Conservation (phyloP, 2,113 vertebrate species). For the Megalops atlanticus region DNA sequence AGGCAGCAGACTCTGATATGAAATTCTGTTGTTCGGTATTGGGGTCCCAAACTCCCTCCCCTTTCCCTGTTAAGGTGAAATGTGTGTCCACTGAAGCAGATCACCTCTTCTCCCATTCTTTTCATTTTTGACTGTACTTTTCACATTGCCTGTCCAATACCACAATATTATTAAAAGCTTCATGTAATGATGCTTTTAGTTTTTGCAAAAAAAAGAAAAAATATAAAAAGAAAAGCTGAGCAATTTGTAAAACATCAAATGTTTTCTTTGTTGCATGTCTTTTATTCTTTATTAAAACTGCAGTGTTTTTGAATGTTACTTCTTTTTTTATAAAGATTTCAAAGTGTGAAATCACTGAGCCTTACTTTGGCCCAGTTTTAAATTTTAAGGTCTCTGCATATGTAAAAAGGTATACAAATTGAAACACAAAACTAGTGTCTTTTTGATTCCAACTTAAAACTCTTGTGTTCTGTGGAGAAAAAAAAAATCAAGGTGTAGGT, state of each 20-base stretch:
- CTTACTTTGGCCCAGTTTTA: constrained; percentile 81
- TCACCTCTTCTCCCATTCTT: not conserved
- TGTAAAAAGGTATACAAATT: constrained; percentile 77
- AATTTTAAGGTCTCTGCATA: constrained; percentile 83
- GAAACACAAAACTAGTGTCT: constrained; percentile 75
- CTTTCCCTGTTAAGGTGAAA: not conserved
- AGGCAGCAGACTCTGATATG: not conserved
- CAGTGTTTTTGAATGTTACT: constrained; percentile 76
- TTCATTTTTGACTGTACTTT: constrained; percentile 50
- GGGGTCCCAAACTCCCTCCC: not conserved
- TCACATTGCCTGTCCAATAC: constrained; percentile 66
- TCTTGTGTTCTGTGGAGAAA: constrained; percentile 84
- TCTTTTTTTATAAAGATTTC: constrained; percentile 69
- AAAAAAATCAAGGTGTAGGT: constrained; percentile 86
- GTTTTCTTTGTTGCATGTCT: constrained; percentile 80
- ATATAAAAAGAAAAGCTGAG: constrained; percentile 42
- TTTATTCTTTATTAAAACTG: constrained; percentile 76
- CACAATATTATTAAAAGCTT: constrained; percentile 63
- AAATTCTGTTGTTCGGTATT: constrained; percentile 18
- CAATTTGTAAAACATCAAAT: constrained; percentile 77
- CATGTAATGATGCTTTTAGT: constrained; percentile 76
- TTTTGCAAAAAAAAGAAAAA: constrained; percentile 61
- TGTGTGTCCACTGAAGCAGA: constrained; percentile 19
- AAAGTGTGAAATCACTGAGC: constrained; percentile 72
- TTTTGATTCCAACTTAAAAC: constrained; percentile 74